Evolutionary conservation across 2,888 invertebrate genomes (phyloP).

Genomic region (Meta bourneti): DNA sequence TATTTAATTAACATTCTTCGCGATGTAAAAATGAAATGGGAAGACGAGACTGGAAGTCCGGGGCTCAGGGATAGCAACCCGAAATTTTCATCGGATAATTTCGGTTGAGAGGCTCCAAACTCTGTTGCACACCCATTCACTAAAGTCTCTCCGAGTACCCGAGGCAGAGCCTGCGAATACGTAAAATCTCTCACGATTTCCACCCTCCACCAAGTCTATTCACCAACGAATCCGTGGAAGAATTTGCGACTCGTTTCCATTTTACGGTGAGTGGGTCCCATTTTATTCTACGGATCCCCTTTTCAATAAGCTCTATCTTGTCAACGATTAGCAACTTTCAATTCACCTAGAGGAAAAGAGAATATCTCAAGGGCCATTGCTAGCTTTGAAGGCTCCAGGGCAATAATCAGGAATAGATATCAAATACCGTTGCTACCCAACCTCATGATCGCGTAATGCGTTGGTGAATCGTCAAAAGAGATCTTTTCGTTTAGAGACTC

Average conservation of each 20-base stretch:
- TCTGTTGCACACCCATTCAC: background rate
- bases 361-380: slow-evolving; percentile 34
- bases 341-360: slow-evolving; percentile 14
- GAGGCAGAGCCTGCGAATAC: background rate
- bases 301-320: slow-evolving; percentile 4
- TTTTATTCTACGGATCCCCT: slow-evolving; percentile 2
- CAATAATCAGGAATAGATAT: slow-evolving; percentile 33
- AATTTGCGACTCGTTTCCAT: background rate
- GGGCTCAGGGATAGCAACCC: too few relatives aligned
- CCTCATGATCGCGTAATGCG: slow-evolving; percentile 25
- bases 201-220: background rate
- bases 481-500: slow-evolving; percentile 18
- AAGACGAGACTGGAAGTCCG: too few relatives aligned
- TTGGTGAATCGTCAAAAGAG: slow-evolving; percentile 38
- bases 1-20: background rate
- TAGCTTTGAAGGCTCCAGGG: slow-evolving; percentile 34
- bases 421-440: slow-evolving; percentile 36
- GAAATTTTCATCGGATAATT: background rate
- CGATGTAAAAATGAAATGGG: background rate
- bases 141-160: background rate
- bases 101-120: background rate
- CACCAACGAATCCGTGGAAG: slow-evolving; percentile 10
- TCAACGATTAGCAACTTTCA: slow-evolving; percentile 62
- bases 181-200: background rate
- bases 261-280: background rate